Percentiles rank a stretch among this genome's conserved stretches.
phyloP scores from a whole-genome alignment of 2,797 vertebrate genomes.

The Malacoctenus gilli region DNA sequence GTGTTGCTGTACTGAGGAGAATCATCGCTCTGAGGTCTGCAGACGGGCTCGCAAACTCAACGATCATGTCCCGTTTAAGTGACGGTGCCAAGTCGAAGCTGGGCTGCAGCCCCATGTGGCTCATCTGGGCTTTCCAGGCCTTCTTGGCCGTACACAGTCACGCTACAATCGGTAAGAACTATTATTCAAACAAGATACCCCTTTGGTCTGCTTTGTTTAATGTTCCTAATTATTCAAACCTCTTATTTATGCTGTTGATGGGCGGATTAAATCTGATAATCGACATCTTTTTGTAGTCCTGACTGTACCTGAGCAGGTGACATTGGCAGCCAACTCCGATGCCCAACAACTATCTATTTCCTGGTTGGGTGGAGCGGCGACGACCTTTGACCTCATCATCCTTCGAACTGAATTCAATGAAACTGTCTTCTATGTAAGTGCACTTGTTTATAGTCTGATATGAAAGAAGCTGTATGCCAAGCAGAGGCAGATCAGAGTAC shows the following conservation, averaged over 20 bases:
- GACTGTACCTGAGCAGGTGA: conserved; percentile 68
- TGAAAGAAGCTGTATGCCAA: too few species aligned
- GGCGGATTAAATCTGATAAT: neutral
- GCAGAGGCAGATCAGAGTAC: too few species aligned
- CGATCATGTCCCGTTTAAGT: conserved; percentile 50
- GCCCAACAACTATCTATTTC: conserved; percentile 72
- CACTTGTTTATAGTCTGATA: too few species aligned
- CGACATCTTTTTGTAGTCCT: conserved; percentile 41
- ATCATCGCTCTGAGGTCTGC: conserved; percentile 19
- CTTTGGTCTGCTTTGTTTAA: too few species aligned
- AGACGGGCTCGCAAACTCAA: conserved; percentile 10
- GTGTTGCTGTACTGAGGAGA: conserved; percentile 44
- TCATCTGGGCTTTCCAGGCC: conserved; percentile 58
- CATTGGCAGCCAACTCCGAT: conserved; percentile 29
- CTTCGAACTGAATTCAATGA: conserved; percentile 76
- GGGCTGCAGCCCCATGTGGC: conserved; percentile 31
- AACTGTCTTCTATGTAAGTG: conserved; percentile 76
- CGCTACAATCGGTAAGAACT: conserved; percentile 64
- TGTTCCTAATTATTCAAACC: too few species aligned
- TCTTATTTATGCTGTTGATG: neutral
- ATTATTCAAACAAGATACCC: neutral
- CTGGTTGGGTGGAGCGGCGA: conserved; percentile 71
- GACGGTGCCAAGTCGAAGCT: conserved; percentile 15
- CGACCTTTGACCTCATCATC: conserved; percentile 78
- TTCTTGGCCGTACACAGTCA: conserved; percentile 25